Base-by-base conservation (phyloP, 2,797 vertebrate genomes). In the Syngnathus acus region DNA sequence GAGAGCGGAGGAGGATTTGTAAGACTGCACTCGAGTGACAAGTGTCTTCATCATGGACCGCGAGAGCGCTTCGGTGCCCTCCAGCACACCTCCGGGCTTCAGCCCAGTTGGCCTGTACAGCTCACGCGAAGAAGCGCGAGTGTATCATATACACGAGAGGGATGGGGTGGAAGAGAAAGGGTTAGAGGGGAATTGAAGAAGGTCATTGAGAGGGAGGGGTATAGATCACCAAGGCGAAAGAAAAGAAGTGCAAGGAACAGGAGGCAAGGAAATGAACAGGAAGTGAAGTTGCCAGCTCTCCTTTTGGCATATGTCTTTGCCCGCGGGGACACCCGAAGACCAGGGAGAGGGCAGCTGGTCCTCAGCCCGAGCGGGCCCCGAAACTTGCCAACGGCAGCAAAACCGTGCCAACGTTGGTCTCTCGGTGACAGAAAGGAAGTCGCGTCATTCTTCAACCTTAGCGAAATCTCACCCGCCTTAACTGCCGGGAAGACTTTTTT, bases 231-330 rank as follows among this genome's bases (percentile, higher is more conserved):
- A 43, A 26, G 26, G 43, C 60, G 0, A 67, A 48, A 62, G 0
- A 67, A 63, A 62, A 75, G 51, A 72, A 71, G 77, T 68, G 62
- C 80, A 82, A 89, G 81, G 80, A 81, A 79, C 78, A 82, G 81
- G 80, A 86, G 86, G 88, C 68, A 82, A 85, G 86, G 81, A 85
- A 79, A 85, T 84, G 82, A 89, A 88, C 68, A 92, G 93, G 93
- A 93, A 93, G 87, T 79, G 65, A 74, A 69, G 26, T 65, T 92
- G 93, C 93, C 93, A 94, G 88, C 84, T 90, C 84, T 86, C 88
- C 87, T 86, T 81, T 81, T 81, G 89, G 91, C 93, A 94, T 94
- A 93, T 95, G 93, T 90, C 89, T 82, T 75, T 71, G 86, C 89
- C 84, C 81, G 82, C 82, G 76, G 90, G 84, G 87, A 75, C 37